phyloP scores from a whole-genome alignment of 2,797 vertebrate genomes.

The Enteromius anoplus region DNA sequence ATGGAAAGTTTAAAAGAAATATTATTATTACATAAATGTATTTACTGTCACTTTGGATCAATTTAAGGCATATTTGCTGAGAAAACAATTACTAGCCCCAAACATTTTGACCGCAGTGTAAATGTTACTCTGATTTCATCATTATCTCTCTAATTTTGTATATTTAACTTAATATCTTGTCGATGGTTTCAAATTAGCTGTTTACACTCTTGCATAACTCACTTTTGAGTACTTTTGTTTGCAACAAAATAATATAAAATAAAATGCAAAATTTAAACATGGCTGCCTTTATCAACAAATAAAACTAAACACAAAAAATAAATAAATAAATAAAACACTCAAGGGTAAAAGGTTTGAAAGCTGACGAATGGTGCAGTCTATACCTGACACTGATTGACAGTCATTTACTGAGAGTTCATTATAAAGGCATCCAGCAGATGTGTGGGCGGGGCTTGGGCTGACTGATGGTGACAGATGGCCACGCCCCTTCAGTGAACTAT shows the following conservation, averaged over 20 bases:
- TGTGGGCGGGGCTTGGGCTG: conserved; percentile 68
- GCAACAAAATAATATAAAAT: background rate
- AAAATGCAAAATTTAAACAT: background rate
- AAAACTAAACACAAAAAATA: background rate
- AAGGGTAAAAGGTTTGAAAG: background rate
- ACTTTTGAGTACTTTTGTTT: background rate
- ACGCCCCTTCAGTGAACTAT: conserved; percentile 66
- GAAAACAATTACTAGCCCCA: background rate
- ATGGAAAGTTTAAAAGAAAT: background rate
- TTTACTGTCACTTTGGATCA: background rate
- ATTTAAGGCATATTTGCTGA: background rate
- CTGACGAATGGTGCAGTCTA: conserved; percentile 14
- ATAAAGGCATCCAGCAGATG: conserved; percentile 65
- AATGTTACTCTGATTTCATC: background rate
- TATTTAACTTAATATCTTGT: background rate
- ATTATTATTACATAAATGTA: background rate
- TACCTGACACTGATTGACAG: conserved; percentile 65
- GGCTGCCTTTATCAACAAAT: background rate
- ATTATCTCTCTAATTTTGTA: background rate
- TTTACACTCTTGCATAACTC: too few relatives aligned
- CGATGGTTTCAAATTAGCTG: background rate
- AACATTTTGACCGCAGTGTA: background rate
- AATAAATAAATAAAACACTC: background rate
- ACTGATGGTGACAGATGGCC: conserved; percentile 70
- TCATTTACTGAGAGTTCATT: conserved; percentile 79